Evolutionary conservation across 2,113 vertebrate species (phyloP).

Genomic region (Protomyctophum bolini): DNA sequence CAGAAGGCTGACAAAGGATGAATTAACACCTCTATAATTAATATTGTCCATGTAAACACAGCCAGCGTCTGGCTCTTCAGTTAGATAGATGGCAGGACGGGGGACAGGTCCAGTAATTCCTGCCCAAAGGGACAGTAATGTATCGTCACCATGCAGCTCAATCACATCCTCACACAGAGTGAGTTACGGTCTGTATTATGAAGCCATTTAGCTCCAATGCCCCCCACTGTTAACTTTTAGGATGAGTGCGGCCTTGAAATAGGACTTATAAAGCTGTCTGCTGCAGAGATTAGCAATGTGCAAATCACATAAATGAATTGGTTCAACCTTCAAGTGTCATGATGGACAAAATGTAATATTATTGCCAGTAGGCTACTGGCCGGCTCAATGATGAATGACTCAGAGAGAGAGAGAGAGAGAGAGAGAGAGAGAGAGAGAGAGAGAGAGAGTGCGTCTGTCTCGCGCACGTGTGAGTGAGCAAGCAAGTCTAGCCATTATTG

Average conservation of each 20-base stretch:
- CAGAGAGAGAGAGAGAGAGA: no score
- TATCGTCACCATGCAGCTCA: constrained; percentile 39
- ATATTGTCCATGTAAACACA: no score
- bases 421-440: no score
- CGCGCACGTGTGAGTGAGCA: no score
- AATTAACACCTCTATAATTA: no score
- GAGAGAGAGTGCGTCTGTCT: no score
- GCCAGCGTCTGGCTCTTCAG: constrained; percentile 11
- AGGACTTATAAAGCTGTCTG: constrained; percentile 24
- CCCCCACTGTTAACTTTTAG: constrained; percentile 39
- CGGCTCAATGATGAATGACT: no score
- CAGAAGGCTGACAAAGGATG: no score
- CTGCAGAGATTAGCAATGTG: constrained; percentile 14
- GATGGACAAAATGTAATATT: background rate
- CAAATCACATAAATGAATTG: constrained; percentile 27
- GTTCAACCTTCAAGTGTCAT: background rate
- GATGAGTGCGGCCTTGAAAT: constrained; percentile 37
- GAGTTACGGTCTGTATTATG: constrained; percentile 41
- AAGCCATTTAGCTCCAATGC: constrained; percentile 42
- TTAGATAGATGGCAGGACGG: constrained; percentile 59
- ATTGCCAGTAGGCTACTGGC: background rate
- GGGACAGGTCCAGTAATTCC: constrained; percentile 42
- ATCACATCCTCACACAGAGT: constrained; percentile 25
- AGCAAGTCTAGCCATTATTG: background rate
- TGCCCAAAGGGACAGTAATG: constrained; percentile 50